Evolutionary conservation across 2,113 vertebrate species (phyloP).

Genomic region (Pandion haliaetus): DNA sequence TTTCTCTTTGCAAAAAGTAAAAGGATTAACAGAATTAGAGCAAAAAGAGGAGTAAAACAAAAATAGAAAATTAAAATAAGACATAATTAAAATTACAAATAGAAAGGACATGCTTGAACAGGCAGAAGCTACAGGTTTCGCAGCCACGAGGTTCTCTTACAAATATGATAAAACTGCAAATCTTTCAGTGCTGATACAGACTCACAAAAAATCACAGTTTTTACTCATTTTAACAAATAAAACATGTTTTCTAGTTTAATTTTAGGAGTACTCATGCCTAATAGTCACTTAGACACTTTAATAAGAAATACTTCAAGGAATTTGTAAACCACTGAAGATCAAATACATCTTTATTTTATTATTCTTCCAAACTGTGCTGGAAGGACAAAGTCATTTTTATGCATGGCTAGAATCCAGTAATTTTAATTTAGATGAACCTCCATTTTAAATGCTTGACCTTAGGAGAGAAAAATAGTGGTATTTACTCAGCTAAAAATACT

Average conservation of each 20-base stretch:
- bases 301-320: not conserved
- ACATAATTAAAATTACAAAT: not conserved
- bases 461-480: not conserved
- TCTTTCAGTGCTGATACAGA: not conserved
- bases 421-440: not conserved
- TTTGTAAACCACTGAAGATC: not conserved
- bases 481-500: not conserved
- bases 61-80: not conserved
- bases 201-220: not conserved
- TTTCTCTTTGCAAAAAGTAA: not conserved
- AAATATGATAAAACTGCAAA: not conserved
- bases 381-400: not conserved
- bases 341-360: not conserved
- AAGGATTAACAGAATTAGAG: not conserved
- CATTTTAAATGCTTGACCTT: not conserved
- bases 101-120: not conserved
- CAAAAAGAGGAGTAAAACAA: not conserved
- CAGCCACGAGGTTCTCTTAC: not conserved
- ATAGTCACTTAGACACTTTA: not conserved
- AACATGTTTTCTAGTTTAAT: not conserved
- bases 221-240: not conserved
- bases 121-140: not conserved
- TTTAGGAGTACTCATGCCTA: not conserved
- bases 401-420: not conserved
- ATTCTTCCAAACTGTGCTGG: not conserved